phyloP scores from a whole-genome alignment of 2,113 vertebrate genomes.

The Sarotherodon lohbergeri region DNA sequence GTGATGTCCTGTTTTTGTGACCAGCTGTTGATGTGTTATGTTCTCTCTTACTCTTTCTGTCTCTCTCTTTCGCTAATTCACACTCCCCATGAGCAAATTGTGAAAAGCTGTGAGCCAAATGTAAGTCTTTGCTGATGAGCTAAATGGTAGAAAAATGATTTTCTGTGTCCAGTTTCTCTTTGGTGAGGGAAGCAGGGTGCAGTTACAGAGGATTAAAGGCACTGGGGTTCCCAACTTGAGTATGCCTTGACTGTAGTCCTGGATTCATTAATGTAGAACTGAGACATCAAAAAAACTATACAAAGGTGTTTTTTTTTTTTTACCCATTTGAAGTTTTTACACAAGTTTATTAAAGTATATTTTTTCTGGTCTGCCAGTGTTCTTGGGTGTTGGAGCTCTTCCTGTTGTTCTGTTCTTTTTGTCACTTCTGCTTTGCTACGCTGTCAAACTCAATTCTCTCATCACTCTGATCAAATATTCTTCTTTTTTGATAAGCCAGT shows the following conservation, averaged over 20 bases:
- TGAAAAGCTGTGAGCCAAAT: slow-evolving; percentile 12
- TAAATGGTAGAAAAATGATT: slow-evolving; percentile 28
- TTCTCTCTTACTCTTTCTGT: background rate
- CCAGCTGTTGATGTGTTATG: background rate
- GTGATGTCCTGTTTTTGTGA: background rate
- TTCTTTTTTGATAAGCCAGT: background rate
- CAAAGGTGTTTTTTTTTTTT: background rate
- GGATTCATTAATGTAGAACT: background rate
- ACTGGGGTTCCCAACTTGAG: background rate
- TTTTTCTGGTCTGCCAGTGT: background rate
- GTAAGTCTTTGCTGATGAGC: slow-evolving; percentile 27
- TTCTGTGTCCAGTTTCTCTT: slow-evolving; percentile 22
- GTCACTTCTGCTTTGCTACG: background rate
- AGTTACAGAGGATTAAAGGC: slow-evolving; percentile 33
- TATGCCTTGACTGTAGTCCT: background rate
- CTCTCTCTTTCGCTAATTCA: background rate
- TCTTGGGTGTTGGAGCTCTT: background rate
- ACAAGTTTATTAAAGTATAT: background rate
- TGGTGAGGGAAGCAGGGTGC: background rate
- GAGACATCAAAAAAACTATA: background rate
- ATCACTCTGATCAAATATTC: background rate
- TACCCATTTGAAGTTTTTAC: background rate
- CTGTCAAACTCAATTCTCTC: background rate
- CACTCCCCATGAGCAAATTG: slow-evolving; percentile 8
- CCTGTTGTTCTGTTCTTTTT: background rate